Evolutionary conservation across 2,888 invertebrate genomes (phyloP).

Genomic region (Tridacna gigas): DNA sequence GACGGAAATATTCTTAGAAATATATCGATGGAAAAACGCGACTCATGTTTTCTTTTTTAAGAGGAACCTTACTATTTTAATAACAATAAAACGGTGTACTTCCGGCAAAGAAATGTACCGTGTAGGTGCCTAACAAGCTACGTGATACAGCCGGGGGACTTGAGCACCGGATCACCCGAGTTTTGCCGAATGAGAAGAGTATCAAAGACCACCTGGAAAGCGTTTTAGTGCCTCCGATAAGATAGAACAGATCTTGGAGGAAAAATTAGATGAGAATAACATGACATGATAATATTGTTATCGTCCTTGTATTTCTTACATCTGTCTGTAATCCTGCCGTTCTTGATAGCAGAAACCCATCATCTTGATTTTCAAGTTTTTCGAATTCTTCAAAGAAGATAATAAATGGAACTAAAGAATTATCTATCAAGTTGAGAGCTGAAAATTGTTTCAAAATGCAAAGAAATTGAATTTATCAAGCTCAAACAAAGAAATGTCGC

Average conservation of each 20-base stretch:
- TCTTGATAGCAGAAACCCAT: not conserved
- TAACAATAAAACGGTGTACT: too few species aligned
- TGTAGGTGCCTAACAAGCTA: too few species aligned
- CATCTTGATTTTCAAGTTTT: not conserved
- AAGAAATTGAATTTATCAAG: not conserved
- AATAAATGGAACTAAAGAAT: not conserved
- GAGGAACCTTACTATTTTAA: too few species aligned
- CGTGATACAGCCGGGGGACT: too few species aligned
- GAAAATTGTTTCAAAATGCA: not conserved
- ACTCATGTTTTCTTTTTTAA: too few species aligned
- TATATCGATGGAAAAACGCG: too few species aligned
- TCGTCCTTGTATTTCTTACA: conserved; percentile 9
- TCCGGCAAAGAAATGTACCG: too few species aligned
- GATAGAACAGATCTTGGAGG: not conserved
- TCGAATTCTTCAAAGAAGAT: not conserved
- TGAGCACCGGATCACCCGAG: too few species aligned
- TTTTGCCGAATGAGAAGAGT: too few species aligned
- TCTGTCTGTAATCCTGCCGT: not conserved
- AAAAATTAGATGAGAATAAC: conserved; percentile 3
- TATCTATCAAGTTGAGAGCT: not conserved
- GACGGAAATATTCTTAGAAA: too few species aligned
- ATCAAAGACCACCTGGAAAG: conserved; percentile 3
- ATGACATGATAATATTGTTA: conserved; percentile 11
- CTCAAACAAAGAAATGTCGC: not conserved
- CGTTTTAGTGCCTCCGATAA: not conserved